Conservation (phyloP, 2,113 vertebrate species). For the Crocuta crocuta region DNA sequence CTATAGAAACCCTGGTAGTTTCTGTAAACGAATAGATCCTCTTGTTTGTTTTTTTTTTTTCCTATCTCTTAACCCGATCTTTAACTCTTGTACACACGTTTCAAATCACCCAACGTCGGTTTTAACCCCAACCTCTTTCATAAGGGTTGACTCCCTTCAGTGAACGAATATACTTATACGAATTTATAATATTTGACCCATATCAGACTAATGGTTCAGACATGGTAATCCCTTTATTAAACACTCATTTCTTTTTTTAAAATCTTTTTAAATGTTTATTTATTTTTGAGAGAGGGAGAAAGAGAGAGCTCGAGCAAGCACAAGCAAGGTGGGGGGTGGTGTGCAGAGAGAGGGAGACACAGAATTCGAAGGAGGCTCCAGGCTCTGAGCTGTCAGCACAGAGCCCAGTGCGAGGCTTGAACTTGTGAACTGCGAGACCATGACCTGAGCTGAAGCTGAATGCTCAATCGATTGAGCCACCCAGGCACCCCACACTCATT, state of each 20-base stretch:
- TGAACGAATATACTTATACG: neutral
- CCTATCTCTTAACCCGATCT: neutral
- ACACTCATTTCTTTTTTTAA: slow-evolving; percentile 7
- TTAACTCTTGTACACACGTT: neutral
- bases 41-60: neutral
- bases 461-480: no score
- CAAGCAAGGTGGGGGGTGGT: no score
- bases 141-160: neutral
- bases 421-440: no score
- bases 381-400: no score
- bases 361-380: no score
- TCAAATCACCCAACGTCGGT: neutral
- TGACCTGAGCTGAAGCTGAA: no score
- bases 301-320: no score
- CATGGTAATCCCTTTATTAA: neutral
- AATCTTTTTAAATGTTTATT: no score
- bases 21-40: neutral
- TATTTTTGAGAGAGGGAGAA: no score
- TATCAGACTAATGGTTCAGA: neutral
- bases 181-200: neutral
- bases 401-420: no score
- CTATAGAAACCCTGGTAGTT: neutral
- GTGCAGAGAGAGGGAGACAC: no score
- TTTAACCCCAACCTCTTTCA: neutral
- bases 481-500: neutral